Evolutionary conservation across 2,113 vertebrate genomes (phyloP).

Genomic region (Crotalus helleri): DNA sequence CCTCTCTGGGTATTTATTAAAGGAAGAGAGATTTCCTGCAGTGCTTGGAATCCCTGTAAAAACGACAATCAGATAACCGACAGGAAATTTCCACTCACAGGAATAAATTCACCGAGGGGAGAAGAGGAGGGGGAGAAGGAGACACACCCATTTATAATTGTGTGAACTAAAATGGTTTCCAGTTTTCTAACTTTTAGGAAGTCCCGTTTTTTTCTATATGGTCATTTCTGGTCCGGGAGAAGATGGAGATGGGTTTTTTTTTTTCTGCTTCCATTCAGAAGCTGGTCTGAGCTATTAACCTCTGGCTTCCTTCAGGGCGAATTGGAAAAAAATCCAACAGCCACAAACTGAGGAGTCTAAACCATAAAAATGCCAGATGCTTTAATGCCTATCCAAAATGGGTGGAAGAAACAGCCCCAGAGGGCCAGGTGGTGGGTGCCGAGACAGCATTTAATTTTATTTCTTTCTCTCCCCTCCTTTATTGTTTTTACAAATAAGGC

Average conservation of each 20-base stretch:
- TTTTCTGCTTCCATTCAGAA: not conserved
- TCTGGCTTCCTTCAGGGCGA: not conserved
- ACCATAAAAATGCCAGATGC: not conserved
- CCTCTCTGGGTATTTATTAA: not conserved
- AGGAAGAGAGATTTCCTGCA: not conserved
- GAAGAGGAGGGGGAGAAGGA: too few relatives aligned
- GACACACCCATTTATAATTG: not conserved
- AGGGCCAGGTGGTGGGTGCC: not conserved
- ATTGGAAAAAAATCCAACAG: not conserved
- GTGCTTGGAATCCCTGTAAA: constrained; percentile 4
- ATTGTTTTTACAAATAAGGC: not conserved
- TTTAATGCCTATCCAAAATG: not conserved
- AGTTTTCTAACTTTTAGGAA: constrained; percentile 1
- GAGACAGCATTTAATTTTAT: not conserved
- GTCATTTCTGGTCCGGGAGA: not conserved
- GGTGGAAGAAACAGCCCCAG: not conserved
- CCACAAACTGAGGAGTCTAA: not conserved
- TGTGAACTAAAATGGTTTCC: constrained; percentile 13
- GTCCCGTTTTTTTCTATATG: not conserved
- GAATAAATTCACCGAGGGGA: not conserved
- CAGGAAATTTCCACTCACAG: constrained; percentile 19
- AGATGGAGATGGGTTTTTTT: not conserved
- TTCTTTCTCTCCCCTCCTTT: not conserved
- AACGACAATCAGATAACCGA: constrained; percentile 26
- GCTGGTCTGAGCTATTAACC: not conserved